Percentiles rank a stretch among this genome's conserved stretches.
Evolutionary conservation across 2,888 invertebrate species (phyloP).

Genomic region (Spialia ferax): DNA sequence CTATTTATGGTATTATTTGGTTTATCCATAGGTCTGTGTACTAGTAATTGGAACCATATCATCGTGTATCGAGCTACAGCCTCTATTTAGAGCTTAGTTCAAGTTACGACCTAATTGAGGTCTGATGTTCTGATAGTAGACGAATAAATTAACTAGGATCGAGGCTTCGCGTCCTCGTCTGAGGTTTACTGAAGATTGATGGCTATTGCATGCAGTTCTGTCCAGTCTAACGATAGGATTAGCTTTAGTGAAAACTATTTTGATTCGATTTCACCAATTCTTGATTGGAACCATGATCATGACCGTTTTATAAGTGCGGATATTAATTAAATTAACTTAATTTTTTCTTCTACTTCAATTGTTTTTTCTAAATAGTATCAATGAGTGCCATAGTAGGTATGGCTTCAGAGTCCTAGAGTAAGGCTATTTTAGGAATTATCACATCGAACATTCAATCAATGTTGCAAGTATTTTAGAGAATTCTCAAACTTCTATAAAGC

Average conservation of each 20-base stretch:
- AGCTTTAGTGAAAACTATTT: background rate
- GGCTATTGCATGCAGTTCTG: background rate
- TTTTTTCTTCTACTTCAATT: too few species aligned
- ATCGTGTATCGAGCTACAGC: background rate
- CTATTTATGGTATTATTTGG: too few species aligned
- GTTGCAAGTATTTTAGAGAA: too few species aligned
- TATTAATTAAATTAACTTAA: too few species aligned
- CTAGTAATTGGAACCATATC: background rate
- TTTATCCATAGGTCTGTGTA: too few species aligned
- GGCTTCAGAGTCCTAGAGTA: too few species aligned
- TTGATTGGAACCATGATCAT: background rate
- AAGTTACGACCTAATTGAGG: constrained; percentile 42
- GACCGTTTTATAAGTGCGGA: too few species aligned
- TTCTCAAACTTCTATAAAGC: too few species aligned
- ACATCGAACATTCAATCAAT: too few species aligned
- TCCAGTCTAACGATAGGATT: background rate
- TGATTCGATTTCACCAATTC: background rate
- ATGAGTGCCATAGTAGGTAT: too few species aligned
- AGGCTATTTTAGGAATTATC: too few species aligned
- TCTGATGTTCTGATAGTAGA: constrained; percentile 58
- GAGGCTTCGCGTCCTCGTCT: constrained; percentile 39
- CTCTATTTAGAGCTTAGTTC: background rate
- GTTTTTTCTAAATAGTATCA: too few species aligned
- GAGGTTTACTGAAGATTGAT: constrained; percentile 41
- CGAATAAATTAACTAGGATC: constrained; percentile 41